Evolutionary conservation across 2,797 vertebrate genomes (phyloP), one percentile per base, ranked within the genome.

Genomic region (Trematomus bernacchii): DNA sequence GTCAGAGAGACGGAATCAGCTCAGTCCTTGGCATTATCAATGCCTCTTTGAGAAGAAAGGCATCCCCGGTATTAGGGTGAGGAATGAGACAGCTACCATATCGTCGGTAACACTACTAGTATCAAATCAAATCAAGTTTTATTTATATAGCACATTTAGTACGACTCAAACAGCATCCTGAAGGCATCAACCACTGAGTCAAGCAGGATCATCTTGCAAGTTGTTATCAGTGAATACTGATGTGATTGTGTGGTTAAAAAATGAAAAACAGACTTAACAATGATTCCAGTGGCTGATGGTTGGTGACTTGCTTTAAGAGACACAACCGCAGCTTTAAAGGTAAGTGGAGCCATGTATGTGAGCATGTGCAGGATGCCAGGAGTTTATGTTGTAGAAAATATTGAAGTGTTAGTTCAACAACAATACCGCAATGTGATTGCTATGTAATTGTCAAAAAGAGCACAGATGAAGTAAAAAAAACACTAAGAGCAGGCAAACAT

Each of bases 1-100:
- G 80, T 71, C 73, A 85, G 30, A 77, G 33, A 90, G 90, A 92
- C 79, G 87, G 89, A 77, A 83, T 83, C 27, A 12, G 19, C 72
- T 11, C 30, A 27, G 53, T 40, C 27, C 27, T 27, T 27, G 27
- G 27, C 15, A 47, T 40, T 10, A 13, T 43, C 50, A 30, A 44
- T 30, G 65, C 59, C 60, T 72, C 37, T 46, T 7, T 50, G 47
- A 69, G 73, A 62, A 48, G 6, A 46, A 64, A 78, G 82, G 75
- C 65, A 85, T 88, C 58, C 85, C 82, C 7, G 2, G 14, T 61
- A 12, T 48, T 71, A 78, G 79, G 58, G 44, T 73, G 82, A 55
- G 80, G 71, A 67, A 15, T 40, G 72, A 79, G 44, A 62, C n/a
- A 64, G 43, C 23, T 18, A 19, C 54, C 53, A 47, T 64, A 18